Evolutionary conservation across 2,113 vertebrate genomes (phyloP), one percentile per base, ranked within the genome.

Genomic region (Mesembrinibis cayennensis): DNA sequence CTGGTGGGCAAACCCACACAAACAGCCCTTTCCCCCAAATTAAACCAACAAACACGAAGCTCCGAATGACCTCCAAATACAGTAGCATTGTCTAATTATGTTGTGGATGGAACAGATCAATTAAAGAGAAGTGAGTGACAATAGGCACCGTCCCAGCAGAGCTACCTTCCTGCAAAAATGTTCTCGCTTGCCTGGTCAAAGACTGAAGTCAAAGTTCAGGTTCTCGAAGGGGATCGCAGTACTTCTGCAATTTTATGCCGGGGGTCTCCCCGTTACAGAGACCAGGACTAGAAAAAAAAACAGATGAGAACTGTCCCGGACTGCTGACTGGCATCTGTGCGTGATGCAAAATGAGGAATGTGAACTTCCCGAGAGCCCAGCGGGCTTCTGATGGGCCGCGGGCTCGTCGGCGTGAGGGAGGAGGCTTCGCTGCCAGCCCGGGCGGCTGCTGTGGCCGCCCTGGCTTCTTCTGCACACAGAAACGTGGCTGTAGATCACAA

Each of bases 301-400:
- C 10, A 6, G 12, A n/a, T 52, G 1, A 32, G 66, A 49, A 13
- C 32, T 18, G 78, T 52, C 25, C n/a, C 10, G 4, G 32, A 12
- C 11, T 1, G 34, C 38, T 20, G 44, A 40, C 34, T 11, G 42
- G 34, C 13, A 47, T 29, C n/a, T 16, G 25, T 42, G 14, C 1
- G 5, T 36, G n/a, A 17, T 52, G 61, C 40, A 76, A 80, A 77
- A 52, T 0, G 0, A 50, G 10, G 34, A 15, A 13, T 7, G 1
- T 7, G 25, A 38, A 8, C 26, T 49, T 77, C 50, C 38, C 12
- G 6, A 72, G 53, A 45, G 6, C 11, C 11, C 2, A 15, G 0
- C 2, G 6, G 34, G 23, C 10, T n/a, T 38, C 42, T 38, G 44
- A 10, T 1, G 3, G 0, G 30, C 49, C 2, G 1, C 6, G n/a